Percentiles rank a stretch among this genome's conserved stretches.
phyloP scores from a whole-genome alignment of 2,113 vertebrate genomes.

The Platichthys flesus region DNA sequence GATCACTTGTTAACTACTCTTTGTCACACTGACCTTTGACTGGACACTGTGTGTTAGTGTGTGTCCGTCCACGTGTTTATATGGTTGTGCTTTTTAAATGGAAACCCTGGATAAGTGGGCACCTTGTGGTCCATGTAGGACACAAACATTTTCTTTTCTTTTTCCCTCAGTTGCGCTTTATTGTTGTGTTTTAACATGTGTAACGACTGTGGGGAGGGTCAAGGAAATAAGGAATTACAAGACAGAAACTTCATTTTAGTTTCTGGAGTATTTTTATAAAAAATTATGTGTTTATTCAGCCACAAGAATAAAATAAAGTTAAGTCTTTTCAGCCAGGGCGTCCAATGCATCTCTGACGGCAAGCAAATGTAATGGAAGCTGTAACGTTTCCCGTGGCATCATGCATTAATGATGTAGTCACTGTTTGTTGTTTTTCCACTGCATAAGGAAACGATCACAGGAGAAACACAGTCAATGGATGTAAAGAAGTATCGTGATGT shows the following conservation, averaged over 20 bases:
- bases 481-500: background rate
- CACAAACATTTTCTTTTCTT: no score
- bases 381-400: no score
- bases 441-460: background rate
- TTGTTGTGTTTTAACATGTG: no score
- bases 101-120: background rate
- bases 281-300: background rate
- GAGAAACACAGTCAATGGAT: background rate
- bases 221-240: no score
- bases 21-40: constrained; percentile 40
- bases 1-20: background rate
- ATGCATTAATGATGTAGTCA: background rate
- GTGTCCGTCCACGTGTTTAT: background rate
- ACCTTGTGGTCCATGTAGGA: no score
- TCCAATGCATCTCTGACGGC: background rate
- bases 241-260: no score
- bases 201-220: no score
- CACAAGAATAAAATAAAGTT: background rate
- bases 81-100: background rate
- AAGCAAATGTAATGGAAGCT: background rate
- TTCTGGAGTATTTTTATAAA: background rate
- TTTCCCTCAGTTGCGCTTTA: no score
- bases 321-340: background rate
- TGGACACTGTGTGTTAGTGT: background rate
- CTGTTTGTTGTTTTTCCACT: background rate